Percentiles rank a stretch among this genome's conserved stretches.
phyloP scores from a whole-genome alignment of 1,140 invertebrate genomes.

The Macrobrachium rosenbergii region DNA sequence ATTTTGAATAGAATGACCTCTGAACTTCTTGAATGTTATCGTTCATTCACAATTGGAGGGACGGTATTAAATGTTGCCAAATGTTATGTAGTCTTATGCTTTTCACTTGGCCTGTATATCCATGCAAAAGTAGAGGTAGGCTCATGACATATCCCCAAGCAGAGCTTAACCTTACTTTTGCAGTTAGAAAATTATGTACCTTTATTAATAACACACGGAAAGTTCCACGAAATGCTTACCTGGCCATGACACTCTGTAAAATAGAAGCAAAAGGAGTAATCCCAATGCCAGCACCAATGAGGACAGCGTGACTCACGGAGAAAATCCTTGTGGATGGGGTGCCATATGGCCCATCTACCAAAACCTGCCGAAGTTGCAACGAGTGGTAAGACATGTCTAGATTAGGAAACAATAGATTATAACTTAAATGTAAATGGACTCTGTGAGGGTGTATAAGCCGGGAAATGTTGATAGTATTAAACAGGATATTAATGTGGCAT shows the following conservation, averaged over 20 bases:
- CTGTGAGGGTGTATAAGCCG: too few relatives aligned
- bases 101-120: too few relatives aligned
- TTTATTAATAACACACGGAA: conserved; percentile 11
- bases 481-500: too few relatives aligned
- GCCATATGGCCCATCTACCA: conserved; percentile 74
- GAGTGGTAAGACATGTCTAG: background rate
- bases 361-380: conserved; percentile 66
- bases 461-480: too few relatives aligned
- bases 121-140: too few relatives aligned
- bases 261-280: conserved; percentile 77
- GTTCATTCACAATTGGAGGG: too few relatives aligned
- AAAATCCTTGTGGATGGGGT: conserved; percentile 73
- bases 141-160: background rate
- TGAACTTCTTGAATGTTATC: too few relatives aligned
- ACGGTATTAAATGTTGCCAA: too few relatives aligned
- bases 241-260: conserved; percentile 73
- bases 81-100: too few relatives aligned
- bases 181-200: background rate
- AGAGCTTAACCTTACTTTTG: background rate
- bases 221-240: conserved; percentile 70
- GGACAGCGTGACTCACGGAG: conserved; percentile 72
- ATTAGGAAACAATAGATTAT: background rate
- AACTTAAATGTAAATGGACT: too few relatives aligned
- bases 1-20: too few relatives aligned
- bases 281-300: conserved; percentile 75